phyloP scores from a whole-genome alignment of 2,113 vertebrate genomes.

The Myrmecobius fasciatus region DNA sequence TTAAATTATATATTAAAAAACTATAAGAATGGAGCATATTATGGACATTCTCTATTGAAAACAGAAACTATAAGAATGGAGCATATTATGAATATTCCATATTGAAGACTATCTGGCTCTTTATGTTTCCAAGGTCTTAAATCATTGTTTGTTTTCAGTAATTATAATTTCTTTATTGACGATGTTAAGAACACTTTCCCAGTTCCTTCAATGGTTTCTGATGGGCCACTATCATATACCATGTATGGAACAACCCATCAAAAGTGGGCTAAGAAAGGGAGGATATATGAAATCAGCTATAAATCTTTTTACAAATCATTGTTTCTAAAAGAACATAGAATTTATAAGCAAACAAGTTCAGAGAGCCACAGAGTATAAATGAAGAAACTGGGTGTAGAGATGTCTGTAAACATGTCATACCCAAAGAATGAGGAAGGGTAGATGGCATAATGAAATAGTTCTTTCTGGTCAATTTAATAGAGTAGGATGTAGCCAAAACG shows the following conservation, averaged over 20 bases:
- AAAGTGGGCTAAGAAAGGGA: slow-evolving; percentile 10
- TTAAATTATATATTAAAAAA: background rate
- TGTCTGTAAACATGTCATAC: background rate
- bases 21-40: background rate
- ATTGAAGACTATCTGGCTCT: background rate
- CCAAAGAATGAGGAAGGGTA: background rate
- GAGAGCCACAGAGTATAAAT: background rate
- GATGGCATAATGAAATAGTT: background rate
- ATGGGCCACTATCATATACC: background rate
- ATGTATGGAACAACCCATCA: accelerated
- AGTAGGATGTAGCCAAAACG: background rate
- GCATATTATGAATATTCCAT: background rate
- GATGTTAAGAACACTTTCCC: slow-evolving; percentile 46
- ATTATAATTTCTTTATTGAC: slow-evolving; percentile 55
- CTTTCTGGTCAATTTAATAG: background rate
- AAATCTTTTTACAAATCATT: slow-evolving; percentile 48
- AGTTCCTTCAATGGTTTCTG: slow-evolving; percentile 29
- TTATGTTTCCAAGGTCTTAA: background rate
- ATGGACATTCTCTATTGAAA: background rate
- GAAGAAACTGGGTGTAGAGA: background rate
- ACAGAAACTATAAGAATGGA: background rate
- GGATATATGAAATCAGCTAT: background rate
- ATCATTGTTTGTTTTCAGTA: background rate
- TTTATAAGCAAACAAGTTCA: slow-evolving; percentile 33
- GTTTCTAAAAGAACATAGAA: slow-evolving; percentile 4